Conservation (phyloP, 2,113 vertebrate species). For the chimpanzee (Pan troglodytes) region NHGRI_mPanTro3-v2.1_pri NC_072418.2:11603501-11604000, state of each 20-base stretch:
- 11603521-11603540: slow-evolving; percentile 9
- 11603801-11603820: neutral
- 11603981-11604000: neutral
- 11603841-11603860: neutral
- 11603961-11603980: neutral
- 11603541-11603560: slow-evolving; percentile 28
- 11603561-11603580: neutral
- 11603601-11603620: neutral
- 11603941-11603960: neutral
- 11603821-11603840: neutral
- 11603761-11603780: neutral
- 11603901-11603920: neutral
- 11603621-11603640: neutral
- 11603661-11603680: neutral
- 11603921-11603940: neutral
- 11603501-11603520: slow-evolving; percentile 55
- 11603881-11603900: neutral
- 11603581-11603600: neutral
- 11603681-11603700: neutral
- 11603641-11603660: neutral
- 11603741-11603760: too few relatives aligned
- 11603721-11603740: too few relatives aligned
- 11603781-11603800: neutral
- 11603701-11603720: neutral
- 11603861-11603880: neutral